Evolutionary conservation across 2,888 invertebrate species (phyloP), one percentile per base, ranked within the genome.

Genomic region (Elysia crispata): DNA sequence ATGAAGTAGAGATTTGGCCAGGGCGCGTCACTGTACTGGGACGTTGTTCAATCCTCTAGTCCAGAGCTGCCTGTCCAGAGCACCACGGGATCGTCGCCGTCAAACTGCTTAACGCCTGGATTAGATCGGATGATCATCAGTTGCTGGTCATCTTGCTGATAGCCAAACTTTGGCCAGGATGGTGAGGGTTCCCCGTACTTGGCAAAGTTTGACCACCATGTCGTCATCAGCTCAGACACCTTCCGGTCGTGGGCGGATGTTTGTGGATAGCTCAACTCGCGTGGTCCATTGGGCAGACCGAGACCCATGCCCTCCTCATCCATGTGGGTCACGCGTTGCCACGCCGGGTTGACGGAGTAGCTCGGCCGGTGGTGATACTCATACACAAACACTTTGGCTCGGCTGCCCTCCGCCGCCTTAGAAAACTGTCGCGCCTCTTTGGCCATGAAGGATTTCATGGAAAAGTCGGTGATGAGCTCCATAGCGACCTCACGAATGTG

Each of bases 151-250:
- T 60, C 60, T 23, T 18, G 11, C 1, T 11, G 15, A 11, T 41
- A 11, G 5, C 41, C 41, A 60, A 74, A 60, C 50, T 31, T 11
- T 1, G 60, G 60, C 74, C 74, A 74, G 20, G 30, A 6, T 1
- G 74, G 74, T 15, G 74, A 30, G 0, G 74, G 74, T 31, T 57
- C 23, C 3, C 74, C 74, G 33, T 31, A 60, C 30, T 74, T 74
- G 50, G 74, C 74, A 23, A 74, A 74, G 31, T 74, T 74, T n/a
- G 25, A 41, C 78, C 78, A 78, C 78, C 72, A 70, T 0, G 50
- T 60, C n/a, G 69, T 67, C 18, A 77, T 70, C 23, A n/a, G 20
- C 18, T 62, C 49, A 25, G 57, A 62, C 13, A 78, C 73, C 1
- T 31, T 8, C 18, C 23, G 64, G 64, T 78, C 78, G 28, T 28